phyloP scores from a whole-genome alignment of 2,888 invertebrate species.

The Cataglyphis rosenhaueri region DNA sequence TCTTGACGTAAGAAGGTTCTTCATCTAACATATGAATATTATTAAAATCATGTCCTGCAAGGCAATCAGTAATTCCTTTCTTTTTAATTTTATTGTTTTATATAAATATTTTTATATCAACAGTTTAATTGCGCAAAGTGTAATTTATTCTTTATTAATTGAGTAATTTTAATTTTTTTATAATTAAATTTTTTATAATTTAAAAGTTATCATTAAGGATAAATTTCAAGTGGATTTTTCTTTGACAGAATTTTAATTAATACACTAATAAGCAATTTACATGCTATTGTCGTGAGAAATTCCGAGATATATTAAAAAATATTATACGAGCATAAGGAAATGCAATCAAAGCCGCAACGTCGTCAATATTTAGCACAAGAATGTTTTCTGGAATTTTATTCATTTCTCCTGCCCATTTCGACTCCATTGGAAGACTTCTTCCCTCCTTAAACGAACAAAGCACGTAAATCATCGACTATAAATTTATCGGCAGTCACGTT shows the following conservation, averaged over 20 bases:
- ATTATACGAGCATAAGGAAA: conserved; percentile 30
- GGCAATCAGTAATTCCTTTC: no score
- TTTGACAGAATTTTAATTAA: conserved; percentile 24
- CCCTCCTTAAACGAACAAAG: conserved; percentile 48
- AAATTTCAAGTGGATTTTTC: neutral
- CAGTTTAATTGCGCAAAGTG: neutral
- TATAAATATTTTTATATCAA: neutral
- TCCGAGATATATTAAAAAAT: neutral
- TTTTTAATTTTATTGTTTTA: no score
- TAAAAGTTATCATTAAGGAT: neutral
- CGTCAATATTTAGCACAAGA: conserved; percentile 42
- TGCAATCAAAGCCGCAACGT: conserved; percentile 14
- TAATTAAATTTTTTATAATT: neutral
- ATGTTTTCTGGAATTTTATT: conserved; percentile 52
- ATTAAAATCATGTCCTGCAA: no score
- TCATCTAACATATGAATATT: no score
- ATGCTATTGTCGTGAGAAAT: neutral
- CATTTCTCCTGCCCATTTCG: conserved; percentile 22
- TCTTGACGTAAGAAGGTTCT: no score
- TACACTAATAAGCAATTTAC: conserved; percentile 28
- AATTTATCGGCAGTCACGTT: conserved; percentile 60
- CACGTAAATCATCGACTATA: conserved; percentile 64
- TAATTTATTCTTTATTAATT: neutral
- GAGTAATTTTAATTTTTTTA: neutral
- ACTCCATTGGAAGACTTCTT: conserved; percentile 33